Evolutionary conservation across 2,797 vertebrate genomes (phyloP), one percentile per base, ranked within the genome.

Genomic region (Labeo calbasu): DNA sequence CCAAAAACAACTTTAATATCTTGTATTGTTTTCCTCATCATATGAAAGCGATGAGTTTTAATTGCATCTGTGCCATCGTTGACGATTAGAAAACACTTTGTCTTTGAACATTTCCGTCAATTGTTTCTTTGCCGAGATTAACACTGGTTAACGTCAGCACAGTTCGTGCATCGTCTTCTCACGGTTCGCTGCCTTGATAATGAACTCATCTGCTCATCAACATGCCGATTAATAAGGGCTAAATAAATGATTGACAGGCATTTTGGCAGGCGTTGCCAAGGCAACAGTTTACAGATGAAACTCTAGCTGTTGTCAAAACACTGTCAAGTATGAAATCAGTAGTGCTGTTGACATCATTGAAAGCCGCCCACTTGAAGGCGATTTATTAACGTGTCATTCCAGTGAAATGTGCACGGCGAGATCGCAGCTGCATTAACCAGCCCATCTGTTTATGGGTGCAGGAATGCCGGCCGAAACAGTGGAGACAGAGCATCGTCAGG

Each of bases 381-480:
- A 70, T 72, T 78, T 53, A 68, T 82, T 65, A 83, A 68, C 15
- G 53, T 28, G 77, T 75, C 84, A 77, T 57, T 65, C 51, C n/a
- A 43, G 14, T 66, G 40, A 84, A 70, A 81, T 50, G 63, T 15
- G 8, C 17, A 10, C 43, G 9, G 40, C 43, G 32, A 75, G 69
- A 25, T 72, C 21, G 32, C n/a, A 50, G 8, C 50, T 36, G 75
- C 80, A 40, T 25, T 85, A 50, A 83, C 28, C 36, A 36, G 25
- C 14, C 6, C 14, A 23, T 32, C 21, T 86, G 65, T 84, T 14
- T 40, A 53, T 81, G 68, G 17, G 14, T 77, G 25, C 86, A 99
- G 98, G 98, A 99, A 90, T 99, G 98, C 92, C 97, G 96, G 89
- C 94, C 96, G 90, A 97, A 96, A 92, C 95, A 95, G 0, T 99